Percentiles rank a stretch among this genome's conserved stretches.
Conservation (phyloP, 1,140 invertebrate genomes). For the Drosophila subobscura region DNA sequence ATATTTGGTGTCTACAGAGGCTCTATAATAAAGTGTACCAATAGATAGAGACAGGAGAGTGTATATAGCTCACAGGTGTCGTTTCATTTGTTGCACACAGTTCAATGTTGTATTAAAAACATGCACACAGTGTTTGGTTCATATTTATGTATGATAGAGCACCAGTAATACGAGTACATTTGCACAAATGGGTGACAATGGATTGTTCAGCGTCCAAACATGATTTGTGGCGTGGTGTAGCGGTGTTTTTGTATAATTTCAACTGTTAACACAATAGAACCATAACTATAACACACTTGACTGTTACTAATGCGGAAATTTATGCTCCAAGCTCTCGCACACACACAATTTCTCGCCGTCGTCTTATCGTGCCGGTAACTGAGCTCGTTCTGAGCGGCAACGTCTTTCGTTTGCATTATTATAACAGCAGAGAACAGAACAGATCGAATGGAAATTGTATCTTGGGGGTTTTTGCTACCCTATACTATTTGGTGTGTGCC, state of each 20-base stretch:
- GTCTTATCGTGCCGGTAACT: slow-evolving; percentile 63
- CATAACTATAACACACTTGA: slow-evolving; percentile 43
- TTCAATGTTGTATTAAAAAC: no score
- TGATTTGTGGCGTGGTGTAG: slow-evolving; percentile 62
- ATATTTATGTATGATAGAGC: no score
- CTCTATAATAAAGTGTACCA: no score
- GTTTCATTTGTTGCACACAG: no score
- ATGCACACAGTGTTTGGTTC: no score
- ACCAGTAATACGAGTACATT: slow-evolving; percentile 3
- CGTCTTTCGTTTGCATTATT: slow-evolving; percentile 30
- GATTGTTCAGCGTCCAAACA: slow-evolving; percentile 57
- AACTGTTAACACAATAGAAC: slow-evolving; percentile 45
- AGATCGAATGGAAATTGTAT: slow-evolving; percentile 6
- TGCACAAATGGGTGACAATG: slow-evolving; percentile 27
- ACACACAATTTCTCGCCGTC: slow-evolving; percentile 9
- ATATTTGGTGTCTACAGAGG: no score
- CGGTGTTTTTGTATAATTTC: slow-evolving; percentile 27
- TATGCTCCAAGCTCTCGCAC: slow-evolving; percentile 47
- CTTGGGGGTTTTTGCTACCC: neutral
- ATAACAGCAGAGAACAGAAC: slow-evolving; percentile 9
- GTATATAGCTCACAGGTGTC: no score
- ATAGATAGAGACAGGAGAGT: no score
- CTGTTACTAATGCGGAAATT: slow-evolving; percentile 69
- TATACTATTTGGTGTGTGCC: no score
- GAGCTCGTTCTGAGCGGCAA: slow-evolving; percentile 40